These are phyloP conservation scores for Hemibagrus guttatus DNA, from an alignment of 2,797 vertebrate species.

Conservation along the genomic window DNA sequence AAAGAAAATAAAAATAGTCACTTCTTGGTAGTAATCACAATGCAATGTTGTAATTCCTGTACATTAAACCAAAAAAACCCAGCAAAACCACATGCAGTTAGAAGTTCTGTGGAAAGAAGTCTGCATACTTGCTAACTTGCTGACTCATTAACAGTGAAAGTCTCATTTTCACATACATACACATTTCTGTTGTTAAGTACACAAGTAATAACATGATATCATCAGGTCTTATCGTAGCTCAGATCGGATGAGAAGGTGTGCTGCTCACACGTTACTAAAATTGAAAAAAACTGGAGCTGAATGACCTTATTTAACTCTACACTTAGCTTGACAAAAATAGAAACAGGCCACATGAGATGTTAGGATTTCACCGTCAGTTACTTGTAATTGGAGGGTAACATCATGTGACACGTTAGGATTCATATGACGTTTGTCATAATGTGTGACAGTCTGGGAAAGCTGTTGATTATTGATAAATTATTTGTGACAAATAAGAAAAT, in stretches of 20 bases:
- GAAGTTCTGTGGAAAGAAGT: conserved; percentile 46
- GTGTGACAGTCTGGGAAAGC: neutral
- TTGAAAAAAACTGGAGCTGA: neutral
- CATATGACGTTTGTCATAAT: no score
- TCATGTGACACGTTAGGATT: neutral
- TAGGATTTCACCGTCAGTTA: neutral
- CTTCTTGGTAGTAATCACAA: neutral
- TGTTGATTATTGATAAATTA: neutral
- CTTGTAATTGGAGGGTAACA: neutral
- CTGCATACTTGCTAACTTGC: conserved; percentile 39
- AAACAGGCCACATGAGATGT: neutral
- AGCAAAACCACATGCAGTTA: conserved; percentile 52
- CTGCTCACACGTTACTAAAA: conserved; percentile 26
- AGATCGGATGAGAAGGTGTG: conserved; percentile 12
- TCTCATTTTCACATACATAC: conserved; percentile 27
- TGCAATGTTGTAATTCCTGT: conserved; percentile 24
- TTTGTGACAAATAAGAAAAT: neutral
- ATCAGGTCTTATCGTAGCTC: conserved; percentile 6
- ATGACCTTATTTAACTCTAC: neutral
- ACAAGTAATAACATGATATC: conserved; percentile 5
- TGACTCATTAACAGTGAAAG: conserved; percentile 47
- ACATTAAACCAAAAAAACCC: conserved; percentile 33
- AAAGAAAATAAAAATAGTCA: neutral
- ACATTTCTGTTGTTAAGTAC: conserved; percentile 11
- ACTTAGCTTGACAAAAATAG: neutral